Conservation (phyloP, 2,888 invertebrate species). For the Drosophila engyochracea region DNA sequence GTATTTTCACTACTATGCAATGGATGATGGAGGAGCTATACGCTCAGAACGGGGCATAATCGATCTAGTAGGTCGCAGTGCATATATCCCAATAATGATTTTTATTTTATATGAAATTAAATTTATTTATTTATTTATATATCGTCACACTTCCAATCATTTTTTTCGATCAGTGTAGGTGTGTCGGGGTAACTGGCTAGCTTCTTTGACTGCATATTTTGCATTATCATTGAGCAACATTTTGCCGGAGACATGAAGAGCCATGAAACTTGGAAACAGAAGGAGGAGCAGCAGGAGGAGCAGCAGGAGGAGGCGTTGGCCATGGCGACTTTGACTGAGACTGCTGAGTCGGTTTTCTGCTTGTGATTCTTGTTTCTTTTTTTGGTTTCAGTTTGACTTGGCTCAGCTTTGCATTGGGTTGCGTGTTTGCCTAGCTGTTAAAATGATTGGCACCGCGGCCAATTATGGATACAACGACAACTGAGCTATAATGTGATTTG, state of each 20-base stretch:
- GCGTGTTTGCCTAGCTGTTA: constrained; percentile 79
- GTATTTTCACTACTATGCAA: no score
- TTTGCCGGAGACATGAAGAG: constrained; percentile 19
- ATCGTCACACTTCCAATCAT: background rate
- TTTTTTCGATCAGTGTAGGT: constrained; percentile 40
- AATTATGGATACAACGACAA: constrained; percentile 70
- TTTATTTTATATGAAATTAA: background rate
- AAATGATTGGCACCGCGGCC: constrained; percentile 78
- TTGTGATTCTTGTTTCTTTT: constrained; percentile 27
- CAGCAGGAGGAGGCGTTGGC: background rate
- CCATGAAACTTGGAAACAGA: constrained; percentile 9
- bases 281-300: constrained; percentile 1
- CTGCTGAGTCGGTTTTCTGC: background rate
- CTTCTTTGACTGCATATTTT: constrained; percentile 65
- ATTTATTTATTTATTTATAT: background rate
- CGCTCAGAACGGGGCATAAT: no score
- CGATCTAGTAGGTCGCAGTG: no score
- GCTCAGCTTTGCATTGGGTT: constrained; percentile 41
- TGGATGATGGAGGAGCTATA: no score
- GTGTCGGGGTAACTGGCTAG: constrained; percentile 42
- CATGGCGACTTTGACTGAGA: background rate
- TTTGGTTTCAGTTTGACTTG: constrained; percentile 4
- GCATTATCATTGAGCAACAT: constrained; percentile 70
- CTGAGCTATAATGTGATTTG: constrained; percentile 72
- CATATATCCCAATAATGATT: background rate